Conservation (phyloP, 2,888 invertebrate species). For the Chesias legatella region DNA sequence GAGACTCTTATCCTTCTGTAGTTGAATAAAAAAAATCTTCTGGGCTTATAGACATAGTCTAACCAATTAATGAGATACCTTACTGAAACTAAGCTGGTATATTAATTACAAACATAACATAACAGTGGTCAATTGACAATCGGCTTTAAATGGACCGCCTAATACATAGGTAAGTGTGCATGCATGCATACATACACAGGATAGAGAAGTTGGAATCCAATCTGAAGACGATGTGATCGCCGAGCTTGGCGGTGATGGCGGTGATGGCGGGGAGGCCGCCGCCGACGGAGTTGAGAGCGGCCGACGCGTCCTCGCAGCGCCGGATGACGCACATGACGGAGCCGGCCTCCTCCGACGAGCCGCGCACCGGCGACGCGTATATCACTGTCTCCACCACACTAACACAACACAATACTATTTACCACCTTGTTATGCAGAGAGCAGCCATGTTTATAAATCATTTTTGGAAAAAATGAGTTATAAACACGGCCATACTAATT, state of each 20-base stretch:
- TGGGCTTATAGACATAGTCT: too few relatives aligned
- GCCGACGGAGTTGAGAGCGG: conserved; percentile 71
- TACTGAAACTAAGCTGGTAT: too few relatives aligned
- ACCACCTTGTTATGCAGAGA: too few relatives aligned
- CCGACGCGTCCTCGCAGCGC: conserved; percentile 82
- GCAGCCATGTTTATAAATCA: too few relatives aligned
- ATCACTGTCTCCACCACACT: conserved; percentile 85
- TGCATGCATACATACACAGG: conserved; percentile 80
- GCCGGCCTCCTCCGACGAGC: conserved; percentile 80
- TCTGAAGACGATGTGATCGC: conserved; percentile 95
- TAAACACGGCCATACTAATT: too few relatives aligned
- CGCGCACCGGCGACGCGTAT: conserved; percentile 83
- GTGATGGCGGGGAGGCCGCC: conserved; percentile 71
- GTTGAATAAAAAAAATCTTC: too few relatives aligned
- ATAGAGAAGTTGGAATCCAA: conserved; percentile 93
- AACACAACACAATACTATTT: conserved; percentile 10
- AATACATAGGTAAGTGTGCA: too few relatives aligned
- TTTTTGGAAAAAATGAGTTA: too few relatives aligned
- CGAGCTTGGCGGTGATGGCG: conserved; percentile 83
- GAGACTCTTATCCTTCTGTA: neutral
- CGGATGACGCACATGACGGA: conserved; percentile 82
- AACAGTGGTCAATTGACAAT: too few relatives aligned
- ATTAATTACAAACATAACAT: too few relatives aligned
- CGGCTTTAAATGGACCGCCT: too few relatives aligned
- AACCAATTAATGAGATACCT: too few relatives aligned